Percentiles rank a stretch among this genome's conserved stretches.
These are phyloP conservation scores for Eupeodes corollae DNA, from an alignment of 1,140 invertebrate species.

Conservation along the genomic window DNA sequence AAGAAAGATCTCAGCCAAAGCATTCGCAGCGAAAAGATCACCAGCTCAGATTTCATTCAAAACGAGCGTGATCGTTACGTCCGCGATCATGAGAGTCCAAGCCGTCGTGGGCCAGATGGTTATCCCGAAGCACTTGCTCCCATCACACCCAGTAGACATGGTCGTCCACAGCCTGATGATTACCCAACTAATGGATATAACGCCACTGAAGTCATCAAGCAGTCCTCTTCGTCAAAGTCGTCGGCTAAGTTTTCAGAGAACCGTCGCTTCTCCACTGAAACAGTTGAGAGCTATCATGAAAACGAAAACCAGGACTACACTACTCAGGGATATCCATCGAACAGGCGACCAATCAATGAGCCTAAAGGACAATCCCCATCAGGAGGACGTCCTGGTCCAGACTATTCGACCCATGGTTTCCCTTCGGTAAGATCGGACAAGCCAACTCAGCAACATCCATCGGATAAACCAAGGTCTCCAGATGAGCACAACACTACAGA, in stretches of 20 bases:
- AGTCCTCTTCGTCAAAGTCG: slow-evolving; percentile 19
- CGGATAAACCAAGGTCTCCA: slow-evolving; percentile 6
- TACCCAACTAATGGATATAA: slow-evolving; percentile 11
- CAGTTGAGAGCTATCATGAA: slow-evolving; percentile 6
- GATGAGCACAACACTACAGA: too few relatives aligned
- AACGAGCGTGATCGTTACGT: background rate
- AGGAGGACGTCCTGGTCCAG: slow-evolving; percentile 2
- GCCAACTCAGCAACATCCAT: slow-evolving; percentile 26
- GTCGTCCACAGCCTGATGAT: slow-evolving; percentile 9
- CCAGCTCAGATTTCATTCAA: background rate
- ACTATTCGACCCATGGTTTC: slow-evolving; percentile 32
- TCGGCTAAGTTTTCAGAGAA: slow-evolving; percentile 26
- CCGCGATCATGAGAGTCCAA: background rate
- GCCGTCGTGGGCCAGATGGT: background rate
- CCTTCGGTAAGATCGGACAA: slow-evolving; percentile 30
- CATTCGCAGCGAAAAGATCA: background rate
- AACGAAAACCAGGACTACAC: too few relatives aligned
- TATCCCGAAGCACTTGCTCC: background rate
- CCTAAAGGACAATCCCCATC: too few relatives aligned
- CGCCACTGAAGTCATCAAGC: too few relatives aligned
- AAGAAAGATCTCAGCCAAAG: slow-evolving; percentile 4
- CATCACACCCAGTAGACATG: slow-evolving; percentile 1
- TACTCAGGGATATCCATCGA: background rate
- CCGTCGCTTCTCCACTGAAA: slow-evolving; percentile 28
- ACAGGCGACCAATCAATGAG: background rate